Percentiles rank a stretch among this genome's conserved stretches.
Conservation (phyloP, 2,888 invertebrate species). For the Priocnemis perturbator region DNA sequence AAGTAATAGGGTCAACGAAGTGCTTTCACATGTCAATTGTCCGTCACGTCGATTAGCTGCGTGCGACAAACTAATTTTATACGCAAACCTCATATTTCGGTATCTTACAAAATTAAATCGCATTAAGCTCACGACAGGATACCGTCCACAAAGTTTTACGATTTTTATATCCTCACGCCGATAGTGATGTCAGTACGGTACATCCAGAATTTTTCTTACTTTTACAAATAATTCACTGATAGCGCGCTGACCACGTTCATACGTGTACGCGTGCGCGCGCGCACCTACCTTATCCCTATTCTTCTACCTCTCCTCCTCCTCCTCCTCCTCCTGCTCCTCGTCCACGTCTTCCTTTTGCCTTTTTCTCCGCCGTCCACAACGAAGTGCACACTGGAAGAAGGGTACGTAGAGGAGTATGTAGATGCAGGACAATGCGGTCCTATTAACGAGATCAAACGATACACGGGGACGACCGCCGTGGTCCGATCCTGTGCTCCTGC, state of each 20-base stretch:
- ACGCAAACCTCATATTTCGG: too few relatives aligned
- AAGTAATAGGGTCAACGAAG: too few relatives aligned
- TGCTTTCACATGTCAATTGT: too few relatives aligned
- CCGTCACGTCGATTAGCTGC: too few relatives aligned
- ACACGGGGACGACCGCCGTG: constrained; percentile 64
- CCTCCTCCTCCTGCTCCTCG: neutral
- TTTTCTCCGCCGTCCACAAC: constrained; percentile 40
- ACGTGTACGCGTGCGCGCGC: constrained; percentile 34
- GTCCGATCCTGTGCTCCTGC: constrained; percentile 59
- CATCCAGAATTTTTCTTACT: too few relatives aligned
- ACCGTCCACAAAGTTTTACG: too few relatives aligned
- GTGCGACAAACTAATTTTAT: too few relatives aligned
- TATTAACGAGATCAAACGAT: constrained; percentile 71
- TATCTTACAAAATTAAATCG: too few relatives aligned
- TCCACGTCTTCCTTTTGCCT: constrained; percentile 17
- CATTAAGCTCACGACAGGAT: too few relatives aligned
- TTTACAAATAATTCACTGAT: constrained; percentile 12
- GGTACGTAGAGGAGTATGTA: constrained; percentile 61
- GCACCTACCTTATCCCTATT: constrained; percentile 41
- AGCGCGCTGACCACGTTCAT: neutral
- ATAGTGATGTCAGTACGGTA: too few relatives aligned
- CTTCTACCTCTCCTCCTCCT: constrained; percentile 19
- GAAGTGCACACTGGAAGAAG: constrained; percentile 49
- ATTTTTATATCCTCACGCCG: too few relatives aligned
- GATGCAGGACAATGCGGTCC: constrained; percentile 68